Evolutionary conservation across 2,113 vertebrate genomes (phyloP).

Genomic region (Ceyx cyanopectus): DNA sequence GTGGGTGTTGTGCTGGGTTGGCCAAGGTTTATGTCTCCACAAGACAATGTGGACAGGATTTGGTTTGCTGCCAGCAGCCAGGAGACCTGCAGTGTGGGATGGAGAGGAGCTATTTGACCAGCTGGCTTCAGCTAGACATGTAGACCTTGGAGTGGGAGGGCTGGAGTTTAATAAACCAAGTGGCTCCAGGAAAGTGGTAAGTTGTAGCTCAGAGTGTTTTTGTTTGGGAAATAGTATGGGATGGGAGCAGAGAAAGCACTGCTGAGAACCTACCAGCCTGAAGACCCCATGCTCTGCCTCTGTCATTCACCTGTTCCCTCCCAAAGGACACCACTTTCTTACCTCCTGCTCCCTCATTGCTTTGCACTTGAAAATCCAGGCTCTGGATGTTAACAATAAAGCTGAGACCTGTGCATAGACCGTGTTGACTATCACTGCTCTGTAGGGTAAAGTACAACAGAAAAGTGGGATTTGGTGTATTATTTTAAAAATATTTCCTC

Average conservation of each 20-base stretch:
- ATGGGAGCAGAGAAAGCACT: neutral
- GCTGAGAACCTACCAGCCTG: neutral
- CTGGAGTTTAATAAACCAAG: neutral
- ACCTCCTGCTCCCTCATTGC: neutral
- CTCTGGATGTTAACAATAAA: neutral
- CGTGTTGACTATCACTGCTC: neutral
- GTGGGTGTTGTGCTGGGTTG: rapidly evolving
- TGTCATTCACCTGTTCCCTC: rapidly evolving
- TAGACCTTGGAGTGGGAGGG: neutral
- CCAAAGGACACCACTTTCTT: neutral
- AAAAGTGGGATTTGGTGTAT: neutral
- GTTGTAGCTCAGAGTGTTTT: neutral
- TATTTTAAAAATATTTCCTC: neutral
- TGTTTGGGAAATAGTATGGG: rapidly evolving
- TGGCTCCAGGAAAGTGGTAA: neutral
- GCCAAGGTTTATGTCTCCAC: neutral
- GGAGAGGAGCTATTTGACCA: neutral
- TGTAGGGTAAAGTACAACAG: neutral
- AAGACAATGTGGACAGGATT: neutral
- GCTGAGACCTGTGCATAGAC: neutral
- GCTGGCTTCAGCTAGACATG: neutral
- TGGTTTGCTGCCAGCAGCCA: neutral
- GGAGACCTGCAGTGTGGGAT: neutral
- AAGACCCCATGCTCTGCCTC: neutral
- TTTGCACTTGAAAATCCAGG: neutral